phyloP scores from a whole-genome alignment of 2,888 invertebrate genomes.

The Dicranocentrus wangi region DNA sequence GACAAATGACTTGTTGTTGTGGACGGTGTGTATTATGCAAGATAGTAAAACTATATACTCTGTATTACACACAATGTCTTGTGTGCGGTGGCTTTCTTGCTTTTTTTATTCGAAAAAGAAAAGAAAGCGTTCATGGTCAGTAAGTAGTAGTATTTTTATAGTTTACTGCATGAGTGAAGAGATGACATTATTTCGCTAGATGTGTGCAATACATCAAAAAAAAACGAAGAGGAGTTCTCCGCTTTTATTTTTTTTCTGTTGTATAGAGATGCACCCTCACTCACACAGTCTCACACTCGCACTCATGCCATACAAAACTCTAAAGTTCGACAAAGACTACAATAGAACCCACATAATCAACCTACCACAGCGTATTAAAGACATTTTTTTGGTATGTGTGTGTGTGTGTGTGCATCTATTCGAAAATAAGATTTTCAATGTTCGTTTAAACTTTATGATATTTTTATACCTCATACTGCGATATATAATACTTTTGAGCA shows the following conservation, averaged over 20 bases:
- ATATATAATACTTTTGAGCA: conserved; percentile 24
- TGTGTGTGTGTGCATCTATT: not conserved
- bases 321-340: not conserved
- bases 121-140: conserved; percentile 26
- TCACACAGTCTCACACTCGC: not conserved
- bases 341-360: conserved; percentile 22
- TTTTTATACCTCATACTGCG: conserved; percentile 15
- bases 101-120: conserved; percentile 6
- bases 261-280: not conserved
- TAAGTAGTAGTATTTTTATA: conserved; percentile 10
- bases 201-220: not conserved
- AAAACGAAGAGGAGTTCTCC: too few species aligned
- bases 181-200: not conserved
- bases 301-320: not conserved
- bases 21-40: conserved; percentile 8
- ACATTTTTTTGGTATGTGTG: conserved; percentile 6
- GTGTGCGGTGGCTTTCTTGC: not conserved
- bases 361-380: conserved; percentile 19
- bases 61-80: not conserved
- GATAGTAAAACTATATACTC: not conserved
- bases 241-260: not conserved
- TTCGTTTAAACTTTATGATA: not conserved
- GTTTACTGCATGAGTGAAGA: conserved; percentile 10
- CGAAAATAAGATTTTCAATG: conserved; percentile 11
- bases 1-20: not conserved